These are phyloP conservation scores for Sebastes oblongus DNA, from an alignment of 2,797 vertebrate species.

Conservation along the genomic window DNA sequence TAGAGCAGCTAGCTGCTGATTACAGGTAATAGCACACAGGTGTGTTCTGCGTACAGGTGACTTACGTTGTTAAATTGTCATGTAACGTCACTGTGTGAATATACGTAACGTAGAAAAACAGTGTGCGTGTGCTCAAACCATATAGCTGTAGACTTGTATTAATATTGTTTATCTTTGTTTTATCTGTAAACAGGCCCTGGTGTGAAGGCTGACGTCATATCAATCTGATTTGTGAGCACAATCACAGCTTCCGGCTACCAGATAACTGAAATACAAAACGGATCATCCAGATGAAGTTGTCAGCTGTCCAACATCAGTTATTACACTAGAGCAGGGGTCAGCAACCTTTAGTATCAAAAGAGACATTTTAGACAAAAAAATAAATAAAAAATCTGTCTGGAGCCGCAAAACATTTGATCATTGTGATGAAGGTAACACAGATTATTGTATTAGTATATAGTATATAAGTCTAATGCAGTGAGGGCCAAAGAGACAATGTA, in stretches of 20 bases:
- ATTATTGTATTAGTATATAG: no score
- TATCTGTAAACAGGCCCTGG: slow-evolving; percentile 24
- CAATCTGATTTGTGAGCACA: slow-evolving; percentile 38
- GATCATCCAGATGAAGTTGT: not conserved
- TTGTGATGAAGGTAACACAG: no score
- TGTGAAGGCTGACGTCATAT: slow-evolving; percentile 16
- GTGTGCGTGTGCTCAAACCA: not conserved
- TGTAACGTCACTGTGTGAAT: not conserved
- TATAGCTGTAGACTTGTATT: not conserved
- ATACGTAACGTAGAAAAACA: not conserved
- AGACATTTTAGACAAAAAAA: rapidly evolving
- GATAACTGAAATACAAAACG: slow-evolving; percentile 36
- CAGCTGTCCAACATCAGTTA: slow-evolving; percentile 39
- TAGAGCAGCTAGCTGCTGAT: not conserved
- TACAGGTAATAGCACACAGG: not conserved
- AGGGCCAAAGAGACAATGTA: no score
- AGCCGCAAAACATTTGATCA: no score
- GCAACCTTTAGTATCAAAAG: no score
- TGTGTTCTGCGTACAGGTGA: not conserved
- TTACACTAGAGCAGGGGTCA: not conserved
- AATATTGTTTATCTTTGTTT: not conserved
- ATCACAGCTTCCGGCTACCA: slow-evolving; percentile 32
- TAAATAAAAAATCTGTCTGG: no score
- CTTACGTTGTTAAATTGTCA: not conserved
- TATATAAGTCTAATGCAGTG: no score